These are phyloP conservation scores for Enteromius argenteus DNA, from an alignment of 2,797 vertebrate species.

Conservation along the genomic window DNA sequence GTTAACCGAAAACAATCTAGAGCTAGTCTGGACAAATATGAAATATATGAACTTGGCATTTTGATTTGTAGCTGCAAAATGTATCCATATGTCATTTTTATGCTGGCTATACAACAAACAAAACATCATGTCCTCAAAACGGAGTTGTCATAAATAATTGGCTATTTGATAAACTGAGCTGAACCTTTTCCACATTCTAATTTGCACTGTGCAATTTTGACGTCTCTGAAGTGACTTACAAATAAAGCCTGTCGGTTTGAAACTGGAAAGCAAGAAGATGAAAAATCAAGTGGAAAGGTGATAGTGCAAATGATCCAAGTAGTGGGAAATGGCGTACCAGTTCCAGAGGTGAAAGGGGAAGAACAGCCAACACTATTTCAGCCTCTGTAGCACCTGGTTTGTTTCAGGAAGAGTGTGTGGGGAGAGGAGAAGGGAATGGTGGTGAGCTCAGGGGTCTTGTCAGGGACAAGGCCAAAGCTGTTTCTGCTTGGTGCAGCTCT, in stretches of 20 bases:
- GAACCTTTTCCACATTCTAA: constrained; percentile 11
- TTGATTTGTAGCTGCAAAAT: not conserved
- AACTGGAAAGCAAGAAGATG: constrained; percentile 28
- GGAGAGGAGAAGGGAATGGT: constrained; percentile 56
- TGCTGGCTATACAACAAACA: not conserved
- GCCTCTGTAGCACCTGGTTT: constrained; percentile 76
- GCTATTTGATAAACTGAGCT: not conserved
- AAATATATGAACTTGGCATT: not conserved
- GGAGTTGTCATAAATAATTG: not conserved
- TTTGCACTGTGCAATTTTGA: constrained; percentile 18
- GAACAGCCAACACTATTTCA: constrained; percentile 70
- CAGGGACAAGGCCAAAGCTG: constrained; percentile 79
- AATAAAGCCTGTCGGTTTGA: not conserved
- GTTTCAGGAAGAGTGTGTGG: constrained; percentile 66
- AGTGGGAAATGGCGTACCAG: constrained; percentile 61
- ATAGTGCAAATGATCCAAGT: constrained; percentile 33
- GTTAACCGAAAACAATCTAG: not conserved
- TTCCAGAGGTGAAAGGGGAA: constrained; percentile 52
- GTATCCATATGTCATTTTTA: not conserved
- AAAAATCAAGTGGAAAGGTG: constrained; percentile 35
- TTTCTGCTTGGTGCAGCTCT: constrained; percentile 64
- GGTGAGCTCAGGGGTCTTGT: constrained; percentile 67
- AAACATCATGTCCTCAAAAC: not conserved
- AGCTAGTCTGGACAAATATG: not conserved
- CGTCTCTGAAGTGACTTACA: constrained; percentile 18